Conservation (phyloP, 2,888 invertebrate genomes). For the Malthinus flaveolus region DNA sequence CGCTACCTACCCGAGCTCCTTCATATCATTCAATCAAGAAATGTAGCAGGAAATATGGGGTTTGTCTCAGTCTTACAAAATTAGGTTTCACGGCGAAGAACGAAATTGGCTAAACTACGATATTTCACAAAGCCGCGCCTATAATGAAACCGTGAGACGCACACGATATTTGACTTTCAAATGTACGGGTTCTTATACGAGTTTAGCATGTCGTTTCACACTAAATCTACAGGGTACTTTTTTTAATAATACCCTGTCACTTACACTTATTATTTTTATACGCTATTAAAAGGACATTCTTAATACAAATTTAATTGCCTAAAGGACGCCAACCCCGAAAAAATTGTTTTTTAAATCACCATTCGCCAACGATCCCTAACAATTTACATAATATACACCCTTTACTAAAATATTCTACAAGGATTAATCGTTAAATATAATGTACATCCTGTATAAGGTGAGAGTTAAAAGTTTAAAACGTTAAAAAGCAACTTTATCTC, state of each 20-base stretch:
- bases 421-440: background rate
- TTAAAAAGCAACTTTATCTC: constrained; percentile 43
- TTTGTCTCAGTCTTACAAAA: constrained; percentile 51
- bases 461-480: constrained; percentile 34
- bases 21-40: constrained; percentile 50
- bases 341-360: background rate
- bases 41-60: constrained; percentile 53
- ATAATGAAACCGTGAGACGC: constrained; percentile 46
- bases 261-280: constrained; percentile 2
- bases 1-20: constrained; percentile 24
- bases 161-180: constrained; percentile 51
- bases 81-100: constrained; percentile 49
- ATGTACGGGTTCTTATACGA: constrained; percentile 46
- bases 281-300: background rate
- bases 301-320: background rate
- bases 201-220: constrained; percentile 32
- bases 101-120: constrained; percentile 50
- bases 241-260: constrained; percentile 7
- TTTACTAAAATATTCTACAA: no score
- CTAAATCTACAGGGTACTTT: constrained; percentile 19
- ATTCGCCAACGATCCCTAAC: background rate
- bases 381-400: no score
- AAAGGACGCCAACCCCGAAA: background rate
- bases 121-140: constrained; percentile 50
- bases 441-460: constrained; percentile 32